Conservation (phyloP, 2,888 invertebrate species). For the Sesia apiformis region DNA sequence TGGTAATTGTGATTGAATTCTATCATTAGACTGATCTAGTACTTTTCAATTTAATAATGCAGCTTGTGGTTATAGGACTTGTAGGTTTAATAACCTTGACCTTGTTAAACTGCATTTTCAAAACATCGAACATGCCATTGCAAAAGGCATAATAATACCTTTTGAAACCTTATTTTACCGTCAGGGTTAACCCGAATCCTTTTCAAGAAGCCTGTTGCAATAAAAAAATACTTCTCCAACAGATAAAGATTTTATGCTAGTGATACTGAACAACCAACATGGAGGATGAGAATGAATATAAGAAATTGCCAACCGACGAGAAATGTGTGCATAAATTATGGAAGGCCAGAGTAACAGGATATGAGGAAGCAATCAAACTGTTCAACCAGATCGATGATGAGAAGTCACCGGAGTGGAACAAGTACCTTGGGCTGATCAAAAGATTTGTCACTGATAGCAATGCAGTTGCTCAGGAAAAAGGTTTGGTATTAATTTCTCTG, state of each 20-base stretch:
- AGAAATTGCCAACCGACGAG: constrained; percentile 91
- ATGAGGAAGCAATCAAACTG: constrained; percentile 92
- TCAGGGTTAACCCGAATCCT: constrained; percentile 51
- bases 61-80: too few relatives aligned
- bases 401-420: constrained; percentile 94
- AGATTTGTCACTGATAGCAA: constrained; percentile 96
- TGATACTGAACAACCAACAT: constrained; percentile 53
- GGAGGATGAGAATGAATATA: constrained; percentile 91
- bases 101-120: too few relatives aligned
- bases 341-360: constrained; percentile 96
- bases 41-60: too few relatives aligned
- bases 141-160: constrained; percentile 5
- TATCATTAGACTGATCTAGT: too few relatives aligned
- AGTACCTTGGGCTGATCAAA: constrained; percentile 91
- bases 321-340: constrained; percentile 94
- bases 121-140: too few relatives aligned
- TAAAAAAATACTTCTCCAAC: background rate
- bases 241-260: constrained; percentile 15
- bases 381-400: constrained; percentile 93
- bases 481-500: constrained; percentile 34
- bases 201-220: constrained; percentile 12
- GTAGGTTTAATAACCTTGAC: too few relatives aligned
- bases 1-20: too few relatives aligned
- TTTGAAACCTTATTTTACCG: constrained; percentile 24
- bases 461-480: constrained; percentile 96